phyloP scores from a whole-genome alignment of 2,113 vertebrate species.

The Lycocorax pyrrhopterus region DNA sequence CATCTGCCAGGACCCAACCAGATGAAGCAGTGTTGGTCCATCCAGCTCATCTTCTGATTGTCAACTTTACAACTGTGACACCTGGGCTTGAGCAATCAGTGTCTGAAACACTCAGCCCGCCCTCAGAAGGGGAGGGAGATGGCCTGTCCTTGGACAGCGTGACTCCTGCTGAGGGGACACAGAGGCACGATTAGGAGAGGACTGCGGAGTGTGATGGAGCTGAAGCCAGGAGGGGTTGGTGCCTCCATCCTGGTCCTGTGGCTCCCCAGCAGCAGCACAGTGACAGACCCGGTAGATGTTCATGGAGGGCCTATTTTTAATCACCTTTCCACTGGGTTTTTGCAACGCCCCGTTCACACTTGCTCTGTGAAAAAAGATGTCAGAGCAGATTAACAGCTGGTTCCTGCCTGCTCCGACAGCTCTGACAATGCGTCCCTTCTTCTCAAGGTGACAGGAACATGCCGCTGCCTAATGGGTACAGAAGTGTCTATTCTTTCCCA shows the following conservation, averaged over 20 bases:
- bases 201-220: neutral
- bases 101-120: neutral
- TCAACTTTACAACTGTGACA: fast-evolving
- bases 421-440: slow-evolving; percentile 62
- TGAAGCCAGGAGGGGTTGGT: neutral
- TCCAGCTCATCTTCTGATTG: neutral
- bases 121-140: neutral
- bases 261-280: neutral
- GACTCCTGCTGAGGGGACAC: neutral
- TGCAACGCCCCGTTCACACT: slow-evolving; percentile 24
- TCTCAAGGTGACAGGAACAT: slow-evolving; percentile 71
- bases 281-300: neutral
- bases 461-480: slow-evolving; percentile 72
- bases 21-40: neutral
- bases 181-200: neutral
- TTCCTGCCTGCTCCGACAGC: slow-evolving; percentile 60
- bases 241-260: neutral
- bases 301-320: slow-evolving; percentile 17
- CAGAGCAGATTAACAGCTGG: slow-evolving; percentile 61
- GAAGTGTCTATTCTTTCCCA: slow-evolving; percentile 76
- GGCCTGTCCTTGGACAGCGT: neutral
- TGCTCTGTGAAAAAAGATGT: slow-evolving; percentile 55
- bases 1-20: neutral
- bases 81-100: neutral
- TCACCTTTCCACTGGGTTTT: slow-evolving; percentile 4